Percentiles rank a stretch among this genome's conserved stretches.
Evolutionary conservation across 2,797 vertebrate species (phyloP).

Genomic region (Sebastolobus altivelis): DNA sequence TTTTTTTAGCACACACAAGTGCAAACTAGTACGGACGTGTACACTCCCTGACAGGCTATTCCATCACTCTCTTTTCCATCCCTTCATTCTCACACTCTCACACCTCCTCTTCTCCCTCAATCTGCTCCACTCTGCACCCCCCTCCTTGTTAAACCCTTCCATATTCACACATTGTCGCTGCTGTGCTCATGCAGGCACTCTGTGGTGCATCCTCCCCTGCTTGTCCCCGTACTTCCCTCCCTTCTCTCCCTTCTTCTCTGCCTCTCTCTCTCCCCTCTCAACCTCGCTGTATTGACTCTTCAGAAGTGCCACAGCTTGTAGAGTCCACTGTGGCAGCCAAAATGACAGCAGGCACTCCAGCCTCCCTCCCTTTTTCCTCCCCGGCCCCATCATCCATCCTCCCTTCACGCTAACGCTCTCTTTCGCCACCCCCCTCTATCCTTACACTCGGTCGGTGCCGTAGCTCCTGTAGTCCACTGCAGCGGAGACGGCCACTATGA

Average conservation of each 20-base stretch:
- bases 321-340: constrained; percentile 69
- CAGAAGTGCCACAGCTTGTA: constrained; percentile 72
- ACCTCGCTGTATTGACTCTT: constrained; percentile 70
- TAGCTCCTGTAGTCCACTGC: constrained; percentile 98
- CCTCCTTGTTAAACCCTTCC: constrained; percentile 63
- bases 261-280: constrained; percentile 58
- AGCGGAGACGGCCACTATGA: constrained; percentile 96
- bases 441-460: constrained; percentile 98
- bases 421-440: constrained; percentile 47
- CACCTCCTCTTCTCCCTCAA: constrained; percentile 43
- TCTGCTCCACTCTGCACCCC: constrained; percentile 38
- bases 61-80: constrained; percentile 25
- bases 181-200: constrained; percentile 61
- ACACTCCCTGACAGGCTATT: constrained; percentile 42
- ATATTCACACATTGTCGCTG: constrained; percentile 74
- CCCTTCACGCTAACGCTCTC: constrained; percentile 29
- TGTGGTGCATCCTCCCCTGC: constrained; percentile 51
- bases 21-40: constrained; percentile 29
- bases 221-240: constrained; percentile 37
- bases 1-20: constrained; percentile 31
- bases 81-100: constrained; percentile 48
- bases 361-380: constrained; percentile 26
- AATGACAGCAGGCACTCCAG: constrained; percentile 76
- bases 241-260: constrained; percentile 32
- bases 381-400: constrained; percentile 43